Conservation (phyloP, 1,140 invertebrate species). For the Cardiocondyla obscurior region DNA sequence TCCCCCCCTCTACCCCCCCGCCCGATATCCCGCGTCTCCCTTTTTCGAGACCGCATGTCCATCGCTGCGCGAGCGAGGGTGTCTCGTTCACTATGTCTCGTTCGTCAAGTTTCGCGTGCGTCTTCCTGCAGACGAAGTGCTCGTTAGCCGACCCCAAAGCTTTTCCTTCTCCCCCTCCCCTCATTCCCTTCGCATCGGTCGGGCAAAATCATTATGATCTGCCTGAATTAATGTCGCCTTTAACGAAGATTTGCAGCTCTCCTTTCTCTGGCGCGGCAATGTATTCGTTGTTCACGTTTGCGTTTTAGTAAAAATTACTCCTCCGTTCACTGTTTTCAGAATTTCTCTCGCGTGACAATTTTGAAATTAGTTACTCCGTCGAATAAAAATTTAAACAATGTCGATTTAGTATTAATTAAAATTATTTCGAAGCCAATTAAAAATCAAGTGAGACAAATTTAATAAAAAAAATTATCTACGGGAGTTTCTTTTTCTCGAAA, state of each 20-base stretch:
- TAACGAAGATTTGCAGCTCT: neutral
- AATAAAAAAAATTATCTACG: neutral
- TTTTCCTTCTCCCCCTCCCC: constrained; percentile 65
- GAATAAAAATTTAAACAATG: neutral
- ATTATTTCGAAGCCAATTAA: neutral
- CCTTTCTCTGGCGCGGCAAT: neutral
- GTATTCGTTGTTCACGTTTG: neutral
- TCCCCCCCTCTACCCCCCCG: no score
- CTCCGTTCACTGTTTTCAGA: neutral
- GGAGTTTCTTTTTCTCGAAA: neutral
- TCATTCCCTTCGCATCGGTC: neutral
- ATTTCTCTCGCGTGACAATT: neutral
- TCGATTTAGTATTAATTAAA: no score
- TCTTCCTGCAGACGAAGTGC: constrained; percentile 75
- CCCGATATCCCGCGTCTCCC: constrained; percentile 70
- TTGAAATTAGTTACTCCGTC: neutral
- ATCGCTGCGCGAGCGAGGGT: constrained; percentile 71
- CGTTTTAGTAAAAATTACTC: neutral
- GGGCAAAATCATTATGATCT: constrained; percentile 76
- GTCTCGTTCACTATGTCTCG: constrained; percentile 70
- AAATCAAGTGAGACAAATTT: neutral
- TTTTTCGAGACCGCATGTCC: constrained; percentile 74
- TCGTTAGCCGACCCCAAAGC: constrained; percentile 76
- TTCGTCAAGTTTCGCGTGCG: constrained; percentile 79
- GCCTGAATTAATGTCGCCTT: constrained; percentile 40